These are phyloP conservation scores for Diabrotica virgifera DNA, from an alignment of 1,140 invertebrate species.

Conservation along the genomic window DNA sequence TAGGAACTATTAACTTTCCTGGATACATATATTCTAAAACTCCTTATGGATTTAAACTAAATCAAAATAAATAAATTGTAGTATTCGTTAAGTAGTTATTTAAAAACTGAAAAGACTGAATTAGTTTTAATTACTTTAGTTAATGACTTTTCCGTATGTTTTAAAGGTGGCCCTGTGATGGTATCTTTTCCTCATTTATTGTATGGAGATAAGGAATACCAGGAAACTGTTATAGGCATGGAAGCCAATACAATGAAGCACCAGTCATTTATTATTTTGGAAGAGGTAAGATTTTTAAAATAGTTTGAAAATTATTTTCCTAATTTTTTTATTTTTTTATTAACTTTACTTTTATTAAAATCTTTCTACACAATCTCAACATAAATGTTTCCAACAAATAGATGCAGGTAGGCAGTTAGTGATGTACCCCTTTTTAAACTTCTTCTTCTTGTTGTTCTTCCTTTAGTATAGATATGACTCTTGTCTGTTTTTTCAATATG, in stretches of 20 bases:
- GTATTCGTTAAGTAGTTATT: neutral
- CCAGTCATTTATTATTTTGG: constrained; percentile 33
- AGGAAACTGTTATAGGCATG: constrained; percentile 30
- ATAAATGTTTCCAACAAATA: no score
- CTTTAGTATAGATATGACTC: no score
- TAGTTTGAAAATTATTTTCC: no score
- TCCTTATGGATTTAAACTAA: constrained; percentile 22
- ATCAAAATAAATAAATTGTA: constrained; percentile 3
- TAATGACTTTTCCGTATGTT: neutral
- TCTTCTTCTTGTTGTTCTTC: no score
- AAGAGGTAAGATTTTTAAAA: constrained; percentile 37
- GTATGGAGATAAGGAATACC: constrained; percentile 35
- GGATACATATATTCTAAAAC: constrained; percentile 22
- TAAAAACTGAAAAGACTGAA: neutral
- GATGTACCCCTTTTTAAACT: no score
- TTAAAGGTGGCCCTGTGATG: constrained; percentile 42
- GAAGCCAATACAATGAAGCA: constrained; percentile 30
- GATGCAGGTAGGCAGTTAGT: no score
- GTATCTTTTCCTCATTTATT: constrained; percentile 43
- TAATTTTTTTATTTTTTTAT: no score
- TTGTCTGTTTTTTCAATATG: no score
- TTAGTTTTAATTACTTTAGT: neutral
- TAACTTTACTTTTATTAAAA: no score
- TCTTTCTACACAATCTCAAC: no score
- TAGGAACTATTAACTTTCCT: neutral